Conservation (phyloP, 2,888 invertebrate species). For the Spisula solida region DNA sequence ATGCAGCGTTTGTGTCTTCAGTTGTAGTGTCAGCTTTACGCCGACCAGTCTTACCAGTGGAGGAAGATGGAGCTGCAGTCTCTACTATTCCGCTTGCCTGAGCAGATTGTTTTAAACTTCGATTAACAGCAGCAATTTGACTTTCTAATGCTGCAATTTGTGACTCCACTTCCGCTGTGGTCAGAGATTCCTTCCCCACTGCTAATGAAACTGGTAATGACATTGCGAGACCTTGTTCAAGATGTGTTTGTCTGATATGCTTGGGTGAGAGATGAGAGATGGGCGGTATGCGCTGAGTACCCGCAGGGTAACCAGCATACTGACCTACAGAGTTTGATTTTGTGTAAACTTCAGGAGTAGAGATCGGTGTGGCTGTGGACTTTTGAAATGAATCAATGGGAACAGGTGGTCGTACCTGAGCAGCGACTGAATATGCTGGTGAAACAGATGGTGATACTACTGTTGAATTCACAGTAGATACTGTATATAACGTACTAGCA, state of each 20-base stretch:
- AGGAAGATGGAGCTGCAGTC: slow-evolving; percentile 37
- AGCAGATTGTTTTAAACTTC: slow-evolving; percentile 65
- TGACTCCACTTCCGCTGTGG: slow-evolving; percentile 68
- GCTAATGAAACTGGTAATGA: slow-evolving; percentile 68
- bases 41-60: slow-evolving; percentile 54
- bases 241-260: slow-evolving; percentile 70
- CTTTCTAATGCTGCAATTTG: slow-evolving; percentile 70
- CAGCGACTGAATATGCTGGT: slow-evolving; percentile 57
- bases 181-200: slow-evolving; percentile 66
- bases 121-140: slow-evolving; percentile 70
- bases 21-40: slow-evolving; percentile 62
- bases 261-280: slow-evolving; percentile 72
- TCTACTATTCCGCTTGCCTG: slow-evolving; percentile 53
- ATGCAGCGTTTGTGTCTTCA: slow-evolving; percentile 50
- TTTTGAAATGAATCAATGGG: slow-evolving; percentile 66
- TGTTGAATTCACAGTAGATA: slow-evolving; percentile 66
- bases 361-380: slow-evolving; percentile 57
- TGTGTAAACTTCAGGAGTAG: slow-evolving; percentile 61
- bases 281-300: slow-evolving; percentile 66
- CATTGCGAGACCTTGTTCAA: slow-evolving; percentile 68
- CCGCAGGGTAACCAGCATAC: slow-evolving; percentile 55
- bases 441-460: slow-evolving; percentile 68
- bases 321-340: slow-evolving; percentile 60
- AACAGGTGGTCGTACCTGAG: slow-evolving; percentile 54
- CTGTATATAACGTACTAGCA: slow-evolving; percentile 64